Evolutionary conservation across 2,113 vertebrate species (phyloP), one percentile per base, ranked within the genome.

Genomic region (Eudorcas thomsonii): DNA sequence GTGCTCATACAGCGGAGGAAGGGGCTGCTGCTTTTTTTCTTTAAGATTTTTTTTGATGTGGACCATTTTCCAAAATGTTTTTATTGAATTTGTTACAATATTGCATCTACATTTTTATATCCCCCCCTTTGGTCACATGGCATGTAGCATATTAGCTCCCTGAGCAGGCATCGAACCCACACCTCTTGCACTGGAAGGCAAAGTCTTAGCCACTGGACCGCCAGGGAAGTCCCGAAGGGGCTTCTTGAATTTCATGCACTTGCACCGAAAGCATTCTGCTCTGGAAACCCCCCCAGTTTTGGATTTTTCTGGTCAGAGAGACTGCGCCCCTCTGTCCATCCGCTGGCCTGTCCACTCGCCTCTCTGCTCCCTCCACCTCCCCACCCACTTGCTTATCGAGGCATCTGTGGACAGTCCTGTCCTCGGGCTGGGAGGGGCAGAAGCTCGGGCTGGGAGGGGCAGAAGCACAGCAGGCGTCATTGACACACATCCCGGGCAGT

Each of bases 401-500:
- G 39, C 50, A 0, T 7, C n/a, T 12, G 1, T 26, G 5, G 88
- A 14, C 52, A 2, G 0, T 21, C 87, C 90, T 57, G 87, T 48
- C 80, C 77, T 84, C 17, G 45, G 57, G 36, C 43, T 33, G 82
- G 62, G 39, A 78, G 74, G 60, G 10, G n/a, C 36, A 5, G 28
- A 16, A 33, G 43, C 62, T 55, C 16, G 45, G 57, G 36, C 43
- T 33, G 82, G 62, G 39, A 78, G 74, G 60, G 10, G n/a, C 36
- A 5, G 28, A 16, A 33, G 43, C 2, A 26, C 16, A 36, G 28
- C 48, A 71, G 84, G 25, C 59, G 21, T 16, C 5, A 1, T 1
- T 26, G 45, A n/a, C n/a, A 19, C 33, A 1, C 2, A 7, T 1
- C 5, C 54, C n/a, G 4, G 54, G 55, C 36, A 2, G 19, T 8